Percentiles rank a stretch among this genome's conserved stretches.
Evolutionary conservation across 2,113 vertebrate species (phyloP).

Genomic region (Aepyceros melampus): DNA sequence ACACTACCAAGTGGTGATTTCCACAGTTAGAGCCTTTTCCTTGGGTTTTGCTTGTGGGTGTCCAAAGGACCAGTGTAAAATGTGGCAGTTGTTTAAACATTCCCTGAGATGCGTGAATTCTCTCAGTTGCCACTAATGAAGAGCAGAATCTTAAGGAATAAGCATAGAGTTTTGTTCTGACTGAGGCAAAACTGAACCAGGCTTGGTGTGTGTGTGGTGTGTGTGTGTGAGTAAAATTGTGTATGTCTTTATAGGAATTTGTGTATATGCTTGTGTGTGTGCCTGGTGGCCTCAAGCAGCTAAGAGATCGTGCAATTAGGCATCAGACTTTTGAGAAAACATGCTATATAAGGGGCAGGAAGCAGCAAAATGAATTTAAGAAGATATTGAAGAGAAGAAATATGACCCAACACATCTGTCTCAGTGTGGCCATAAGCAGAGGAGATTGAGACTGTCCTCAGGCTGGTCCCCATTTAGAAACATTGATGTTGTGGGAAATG

Average conservation of each 20-base stretch:
- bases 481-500: background rate
- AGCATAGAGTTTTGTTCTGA: background rate
- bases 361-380: background rate
- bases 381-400: background rate
- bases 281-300: background rate
- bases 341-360: background rate
- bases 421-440: background rate
- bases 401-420: background rate
- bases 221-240: background rate
- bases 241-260: background rate
- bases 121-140: background rate
- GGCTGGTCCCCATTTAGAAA: background rate
- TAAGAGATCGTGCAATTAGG: background rate
- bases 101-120: background rate
- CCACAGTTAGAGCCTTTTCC: background rate
- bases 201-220: background rate
- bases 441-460: background rate
- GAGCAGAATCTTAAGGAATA: background rate
- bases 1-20: background rate
- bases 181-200: background rate
- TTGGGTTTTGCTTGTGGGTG: background rate
- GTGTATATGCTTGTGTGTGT: accelerated
- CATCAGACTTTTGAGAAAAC: background rate
- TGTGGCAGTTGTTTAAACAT: background rate
- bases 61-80: background rate